Evolutionary conservation across 2,797 vertebrate genomes (phyloP).

Genomic region (Poeciliopsis presidionis): DNA sequence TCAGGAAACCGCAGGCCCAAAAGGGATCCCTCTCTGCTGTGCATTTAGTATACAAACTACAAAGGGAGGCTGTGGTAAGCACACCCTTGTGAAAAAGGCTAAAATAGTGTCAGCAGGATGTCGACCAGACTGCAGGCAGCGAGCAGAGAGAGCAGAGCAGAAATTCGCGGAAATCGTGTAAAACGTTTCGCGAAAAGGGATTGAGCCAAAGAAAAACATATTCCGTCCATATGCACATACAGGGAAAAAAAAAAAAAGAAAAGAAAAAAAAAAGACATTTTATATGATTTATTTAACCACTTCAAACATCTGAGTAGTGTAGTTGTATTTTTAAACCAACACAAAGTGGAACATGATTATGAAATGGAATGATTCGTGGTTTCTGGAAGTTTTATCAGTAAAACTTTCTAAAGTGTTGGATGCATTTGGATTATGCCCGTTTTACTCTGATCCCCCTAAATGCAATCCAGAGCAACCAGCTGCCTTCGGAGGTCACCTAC

Average conservation of each 20-base stretch:
- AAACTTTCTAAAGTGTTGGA: not conserved
- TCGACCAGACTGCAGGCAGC: slow-evolving; percentile 68
- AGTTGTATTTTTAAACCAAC: not conserved
- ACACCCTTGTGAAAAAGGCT: slow-evolving; percentile 79
- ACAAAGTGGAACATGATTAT: not conserved
- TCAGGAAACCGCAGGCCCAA: slow-evolving; percentile 77
- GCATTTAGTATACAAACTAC: slow-evolving; percentile 81
- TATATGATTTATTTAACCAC: too few relatives aligned
- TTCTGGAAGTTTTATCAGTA: not conserved
- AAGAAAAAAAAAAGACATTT: not conserved
- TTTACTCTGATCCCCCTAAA: not conserved
- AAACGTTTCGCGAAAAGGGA: not conserved
- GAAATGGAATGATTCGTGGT: not conserved
- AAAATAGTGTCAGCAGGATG: slow-evolving; percentile 80
- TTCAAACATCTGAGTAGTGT: not conserved
- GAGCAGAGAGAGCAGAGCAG: slow-evolving; percentile 34
- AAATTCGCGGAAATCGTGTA: slow-evolving; percentile 10
- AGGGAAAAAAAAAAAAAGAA: not conserved
- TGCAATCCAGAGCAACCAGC: not conserved
- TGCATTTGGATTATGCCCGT: not conserved
- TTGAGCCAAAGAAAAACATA: not conserved
- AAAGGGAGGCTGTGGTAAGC: slow-evolving; percentile 79
- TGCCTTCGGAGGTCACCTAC: not conserved
- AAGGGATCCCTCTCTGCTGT: slow-evolving; percentile 75
- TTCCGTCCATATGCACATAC: not conserved